These are phyloP conservation scores for Plecotus auritus DNA, from an alignment of 2,113 vertebrate species.

Conservation along the genomic window DNA sequence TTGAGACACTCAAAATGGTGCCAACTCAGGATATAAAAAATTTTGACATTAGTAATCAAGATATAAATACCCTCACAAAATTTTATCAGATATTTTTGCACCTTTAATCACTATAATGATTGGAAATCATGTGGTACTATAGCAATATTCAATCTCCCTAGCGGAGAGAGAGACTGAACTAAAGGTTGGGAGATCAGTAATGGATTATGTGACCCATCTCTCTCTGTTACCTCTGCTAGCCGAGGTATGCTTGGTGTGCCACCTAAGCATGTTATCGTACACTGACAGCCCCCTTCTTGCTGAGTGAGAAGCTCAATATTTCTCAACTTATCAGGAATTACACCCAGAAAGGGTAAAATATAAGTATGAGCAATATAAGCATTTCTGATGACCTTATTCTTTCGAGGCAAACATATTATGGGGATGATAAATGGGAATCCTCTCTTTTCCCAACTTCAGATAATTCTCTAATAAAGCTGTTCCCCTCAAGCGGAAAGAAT, in stretches of 20 bases:
- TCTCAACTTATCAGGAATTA: neutral
- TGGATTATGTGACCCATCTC: neutral
- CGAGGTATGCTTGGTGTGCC: neutral
- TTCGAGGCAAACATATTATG: neutral
- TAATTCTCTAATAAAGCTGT: neutral
- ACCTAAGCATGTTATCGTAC: neutral
- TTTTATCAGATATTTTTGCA: neutral
- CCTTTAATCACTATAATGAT: neutral
- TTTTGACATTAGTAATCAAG: neutral
- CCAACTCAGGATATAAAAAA: neutral
- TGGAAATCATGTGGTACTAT: neutral
- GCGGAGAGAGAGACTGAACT: neutral
- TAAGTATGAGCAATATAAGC: neutral
- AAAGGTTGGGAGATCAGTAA: neutral
- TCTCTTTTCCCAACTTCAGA: neutral
- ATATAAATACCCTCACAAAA: neutral
- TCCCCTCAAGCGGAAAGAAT: conserved; percentile 1
- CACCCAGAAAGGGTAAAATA: neutral
- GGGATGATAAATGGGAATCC: neutral
- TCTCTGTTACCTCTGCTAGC: neutral
- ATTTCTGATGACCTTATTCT: neutral
- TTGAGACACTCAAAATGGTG: neutral
- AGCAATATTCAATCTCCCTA: neutral
- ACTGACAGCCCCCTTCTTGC: neutral
- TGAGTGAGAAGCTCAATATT: neutral